Conservation (phyloP, 2,113 vertebrate genomes). For the human region GRCh38 chr11:122038501-122039000, state of each 20-base stretch:
- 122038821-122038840: slow-evolving; percentile 31
- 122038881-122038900: background rate
- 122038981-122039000: background rate
- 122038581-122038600: background rate
- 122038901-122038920: background rate
- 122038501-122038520: background rate
- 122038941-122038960: background rate
- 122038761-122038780: slow-evolving; percentile 47
- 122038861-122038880: background rate
- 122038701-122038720: slow-evolving; percentile 61
- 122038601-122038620: background rate
- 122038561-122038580: background rate
- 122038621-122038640: background rate
- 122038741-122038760: slow-evolving; percentile 44
- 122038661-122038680: slow-evolving; percentile 14
- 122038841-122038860: background rate
- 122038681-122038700: slow-evolving; percentile 36
- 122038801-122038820: slow-evolving; percentile 34
- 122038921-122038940: background rate
- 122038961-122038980: background rate
- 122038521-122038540: background rate
- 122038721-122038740: slow-evolving; percentile 76
- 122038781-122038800: slow-evolving; percentile 66
- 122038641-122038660: background rate
- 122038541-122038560: background rate